Evolutionary conservation across 2,113 vertebrate genomes (phyloP).

Genomic region (Athene noctua): DNA sequence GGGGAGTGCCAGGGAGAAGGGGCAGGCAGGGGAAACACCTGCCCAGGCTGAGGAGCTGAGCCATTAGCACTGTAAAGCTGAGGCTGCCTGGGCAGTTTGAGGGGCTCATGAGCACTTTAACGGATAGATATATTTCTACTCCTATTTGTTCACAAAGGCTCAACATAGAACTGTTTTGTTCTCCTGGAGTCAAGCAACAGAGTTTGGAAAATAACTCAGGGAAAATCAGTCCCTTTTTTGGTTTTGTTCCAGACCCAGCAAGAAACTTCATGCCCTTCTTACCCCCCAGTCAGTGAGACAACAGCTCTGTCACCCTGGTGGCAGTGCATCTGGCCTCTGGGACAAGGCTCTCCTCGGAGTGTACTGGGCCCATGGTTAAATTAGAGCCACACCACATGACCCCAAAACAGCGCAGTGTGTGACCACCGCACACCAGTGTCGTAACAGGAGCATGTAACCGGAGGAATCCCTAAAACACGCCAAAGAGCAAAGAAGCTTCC

Average conservation of each 20-base stretch:
- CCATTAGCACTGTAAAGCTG: background rate
- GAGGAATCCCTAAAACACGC: no score
- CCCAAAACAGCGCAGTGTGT: background rate
- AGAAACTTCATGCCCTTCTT: background rate
- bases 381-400: background rate
- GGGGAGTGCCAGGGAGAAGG: accelerated
- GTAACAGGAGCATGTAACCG: background rate
- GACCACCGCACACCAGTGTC: background rate
- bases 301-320: slow-evolving; percentile 30
- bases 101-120: background rate
- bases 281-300: background rate
- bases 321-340: background rate
- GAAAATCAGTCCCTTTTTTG: background rate
- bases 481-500: background rate
- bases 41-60: background rate
- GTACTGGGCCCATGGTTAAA: background rate
- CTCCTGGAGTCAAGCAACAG: background rate
- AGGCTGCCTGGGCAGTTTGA: background rate
- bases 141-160: background rate
- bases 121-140: background rate
- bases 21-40: background rate
- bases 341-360: background rate
- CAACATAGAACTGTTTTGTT: accelerated
- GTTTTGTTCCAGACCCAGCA: background rate
- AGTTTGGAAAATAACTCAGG: background rate